Conservation (phyloP, 2,888 invertebrate genomes). For the Heliconius sara region DNA sequence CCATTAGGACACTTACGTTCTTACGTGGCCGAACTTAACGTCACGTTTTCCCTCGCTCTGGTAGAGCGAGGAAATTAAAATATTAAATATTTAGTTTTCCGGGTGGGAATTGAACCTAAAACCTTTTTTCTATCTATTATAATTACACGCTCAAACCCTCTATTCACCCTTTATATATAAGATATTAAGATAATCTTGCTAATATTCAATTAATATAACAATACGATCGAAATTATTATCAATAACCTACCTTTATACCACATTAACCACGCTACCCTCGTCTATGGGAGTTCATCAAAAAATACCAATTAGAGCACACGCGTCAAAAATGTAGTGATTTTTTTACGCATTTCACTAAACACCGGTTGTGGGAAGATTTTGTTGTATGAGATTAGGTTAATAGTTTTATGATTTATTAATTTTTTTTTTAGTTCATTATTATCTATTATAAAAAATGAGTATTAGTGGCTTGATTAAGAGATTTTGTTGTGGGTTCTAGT, state of each 20-base stretch:
- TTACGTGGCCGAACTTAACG: background rate
- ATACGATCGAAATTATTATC: background rate
- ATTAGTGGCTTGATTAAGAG: background rate
- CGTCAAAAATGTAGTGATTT: conserved; percentile 24
- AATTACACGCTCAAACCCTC: background rate
- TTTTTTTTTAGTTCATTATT: background rate
- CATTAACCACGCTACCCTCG: background rate
- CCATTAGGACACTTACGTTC: no score
- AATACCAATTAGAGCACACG: conserved; percentile 44
- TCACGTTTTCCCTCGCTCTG: background rate
- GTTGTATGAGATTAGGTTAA: background rate
- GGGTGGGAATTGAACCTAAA: background rate
- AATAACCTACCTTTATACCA: conserved; percentile 12
- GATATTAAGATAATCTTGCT: background rate
- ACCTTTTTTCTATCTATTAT: background rate
- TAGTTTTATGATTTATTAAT: conserved; percentile 12
- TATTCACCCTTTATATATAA: background rate
- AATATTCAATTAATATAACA: conserved; percentile 18
- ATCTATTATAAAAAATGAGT: background rate
- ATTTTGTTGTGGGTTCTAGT: background rate
- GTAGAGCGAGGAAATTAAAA: background rate
- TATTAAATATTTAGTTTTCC: background rate
- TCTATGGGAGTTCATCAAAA: conserved; percentile 16
- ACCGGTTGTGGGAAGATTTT: conserved; percentile 25
- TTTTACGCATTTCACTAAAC: conserved; percentile 25